These are phyloP conservation scores for Mesitornis unicolor DNA, from an alignment of 2,113 vertebrate species.

Conservation along the genomic window DNA sequence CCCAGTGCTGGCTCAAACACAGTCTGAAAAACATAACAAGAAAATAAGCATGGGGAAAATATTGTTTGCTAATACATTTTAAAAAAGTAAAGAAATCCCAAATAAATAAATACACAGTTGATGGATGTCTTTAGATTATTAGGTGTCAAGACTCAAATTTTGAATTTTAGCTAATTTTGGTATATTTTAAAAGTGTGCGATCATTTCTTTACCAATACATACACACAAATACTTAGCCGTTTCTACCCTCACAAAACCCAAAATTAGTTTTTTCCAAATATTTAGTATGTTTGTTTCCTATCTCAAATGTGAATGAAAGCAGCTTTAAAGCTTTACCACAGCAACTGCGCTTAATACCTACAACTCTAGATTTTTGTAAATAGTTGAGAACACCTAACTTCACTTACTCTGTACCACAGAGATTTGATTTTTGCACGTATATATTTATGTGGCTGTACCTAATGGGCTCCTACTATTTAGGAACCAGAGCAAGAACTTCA, in stretches of 20 bases:
- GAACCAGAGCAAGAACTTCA: neutral
- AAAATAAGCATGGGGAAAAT: neutral
- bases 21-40: neutral
- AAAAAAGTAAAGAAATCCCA: neutral
- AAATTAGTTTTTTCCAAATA: neutral
- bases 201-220: neutral
- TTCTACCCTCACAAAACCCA: neutral
- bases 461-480: neutral
- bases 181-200: neutral
- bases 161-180: neutral
- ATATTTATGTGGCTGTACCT: neutral
- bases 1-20: neutral
- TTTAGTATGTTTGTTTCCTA: neutral
- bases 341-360: neutral
- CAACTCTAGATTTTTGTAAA: neutral
- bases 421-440: neutral
- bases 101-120: neutral
- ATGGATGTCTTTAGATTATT: neutral
- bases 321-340: neutral
- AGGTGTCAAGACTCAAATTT: neutral
- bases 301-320: neutral
- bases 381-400: neutral
- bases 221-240: neutral
- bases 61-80: neutral
- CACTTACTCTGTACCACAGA: neutral